Evolutionary conservation across 1,140 invertebrate genomes (phyloP), one percentile per base, ranked within the genome.

Genomic region (Trypoxylus dichotomus): DNA sequence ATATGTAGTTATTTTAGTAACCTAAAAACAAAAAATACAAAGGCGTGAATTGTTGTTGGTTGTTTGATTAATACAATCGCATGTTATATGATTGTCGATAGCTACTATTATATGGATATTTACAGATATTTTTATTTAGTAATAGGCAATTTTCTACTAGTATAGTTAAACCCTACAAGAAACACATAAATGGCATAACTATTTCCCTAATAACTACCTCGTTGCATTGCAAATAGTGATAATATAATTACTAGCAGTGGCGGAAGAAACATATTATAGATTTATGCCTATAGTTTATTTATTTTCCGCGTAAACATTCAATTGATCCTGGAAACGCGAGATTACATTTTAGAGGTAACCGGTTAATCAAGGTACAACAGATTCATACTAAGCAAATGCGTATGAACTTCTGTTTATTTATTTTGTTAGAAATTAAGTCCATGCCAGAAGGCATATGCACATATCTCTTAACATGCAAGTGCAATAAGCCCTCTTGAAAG

Each of bases 11-110:
- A 25, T 68, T 68, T 68, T 29, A 10, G 60, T 68, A 24, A 68
- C 60, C 60, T 68, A 25, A 68, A 68, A 68, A 27, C 8, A 6
- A 68, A 68, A 54, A 54, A 54, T 15, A n/a, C 47, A 1, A 68
- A 68, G 60, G 60, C 60, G 60, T 68, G 24, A 68, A 68, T 68
- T 68, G 60, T 68, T 68, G 60, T 19, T 24, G 60, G 60, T 68
- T 68, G 60, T 68, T 68, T 68, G 21, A 68, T 13, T 68, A 68
- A 29, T 68, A 68, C 24, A 2, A 13, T 13, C 21, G 58, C 21
- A 68, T 68, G 60, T 27, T 29, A 15, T 24, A 27, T 8, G 60
- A 68, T 68, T 27, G 1, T 19, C 24, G 10, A 15, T 24, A 58
- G 60, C 25, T 68, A 27, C 60, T 7, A 68, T 24, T 27, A 27